phyloP scores from a whole-genome alignment of 92 coral and sea anemone genomes.

The Nematostella vectensis region DNA sequence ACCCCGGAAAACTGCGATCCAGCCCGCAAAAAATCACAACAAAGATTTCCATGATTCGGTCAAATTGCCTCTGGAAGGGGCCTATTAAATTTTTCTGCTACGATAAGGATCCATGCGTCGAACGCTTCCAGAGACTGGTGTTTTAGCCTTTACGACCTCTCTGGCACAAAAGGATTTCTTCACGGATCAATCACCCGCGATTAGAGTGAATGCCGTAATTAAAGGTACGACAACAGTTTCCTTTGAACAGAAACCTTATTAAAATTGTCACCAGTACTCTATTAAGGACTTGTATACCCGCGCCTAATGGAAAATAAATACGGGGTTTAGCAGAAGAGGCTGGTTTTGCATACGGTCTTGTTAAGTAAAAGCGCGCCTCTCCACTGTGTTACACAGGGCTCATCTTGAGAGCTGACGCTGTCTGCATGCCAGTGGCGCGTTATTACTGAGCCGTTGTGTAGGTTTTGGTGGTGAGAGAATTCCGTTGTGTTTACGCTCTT shows the following conservation, averaged over 20 bases:
- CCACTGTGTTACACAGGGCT: too few relatives aligned
- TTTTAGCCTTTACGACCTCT: too few relatives aligned
- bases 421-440: too few relatives aligned
- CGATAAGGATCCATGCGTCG: constrained; percentile 53
- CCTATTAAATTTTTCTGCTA: constrained; percentile 34
- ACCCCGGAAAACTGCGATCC: background rate
- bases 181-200: constrained; percentile 94
- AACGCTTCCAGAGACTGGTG: too few relatives aligned
- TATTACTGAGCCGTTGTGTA: too few relatives aligned
- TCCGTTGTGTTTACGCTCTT: too few relatives aligned
- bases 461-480: too few relatives aligned
- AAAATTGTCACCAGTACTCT: constrained; percentile 64
- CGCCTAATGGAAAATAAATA: constrained; percentile 79
- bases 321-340: constrained; percentile 43
- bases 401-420: too few relatives aligned
- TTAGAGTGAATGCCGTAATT: constrained; percentile 87
- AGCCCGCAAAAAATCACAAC: constrained; percentile 7
- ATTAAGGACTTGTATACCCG: constrained; percentile 61
- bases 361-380: too few relatives aligned
- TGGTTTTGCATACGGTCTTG: constrained; percentile 58
- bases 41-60: constrained; percentile 1
- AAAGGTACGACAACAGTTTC: constrained; percentile 82
- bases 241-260: constrained; percentile 65
- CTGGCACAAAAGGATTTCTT: constrained; percentile 74
- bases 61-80: background rate